These are phyloP conservation scores for Limnephilus rhombicus DNA, from an alignment of 2,888 invertebrate species.

Conservation along the genomic window DNA sequence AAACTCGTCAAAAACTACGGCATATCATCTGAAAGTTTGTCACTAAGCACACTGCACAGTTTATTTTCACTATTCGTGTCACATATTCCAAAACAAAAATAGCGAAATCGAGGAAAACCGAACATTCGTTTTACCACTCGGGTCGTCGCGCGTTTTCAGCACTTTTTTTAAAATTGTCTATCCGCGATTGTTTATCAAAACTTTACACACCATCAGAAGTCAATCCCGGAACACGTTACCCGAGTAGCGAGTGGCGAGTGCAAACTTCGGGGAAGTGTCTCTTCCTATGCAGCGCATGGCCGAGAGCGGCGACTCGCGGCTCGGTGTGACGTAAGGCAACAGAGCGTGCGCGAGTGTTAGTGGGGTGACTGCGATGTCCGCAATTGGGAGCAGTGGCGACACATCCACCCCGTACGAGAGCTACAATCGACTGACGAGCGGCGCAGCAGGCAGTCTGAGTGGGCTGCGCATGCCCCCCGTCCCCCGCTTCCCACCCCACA, in stretches of 20 bases:
- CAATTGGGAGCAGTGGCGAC: conserved; percentile 40
- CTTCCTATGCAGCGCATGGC: conserved; percentile 33
- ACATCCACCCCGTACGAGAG: conserved; percentile 57
- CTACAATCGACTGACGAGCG: conserved; percentile 75
- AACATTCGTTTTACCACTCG: conserved; percentile 17
- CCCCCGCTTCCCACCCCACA: conserved; percentile 77
- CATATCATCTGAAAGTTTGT: conserved; percentile 26
- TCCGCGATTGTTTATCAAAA: conserved; percentile 30
- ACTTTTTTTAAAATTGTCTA: conserved; percentile 7
- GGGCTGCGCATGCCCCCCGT: conserved; percentile 76
- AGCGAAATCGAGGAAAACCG: conserved; percentile 25
- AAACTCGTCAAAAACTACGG: conserved; percentile 21
- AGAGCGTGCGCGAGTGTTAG: conserved; percentile 57
- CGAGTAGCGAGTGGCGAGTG: conserved; percentile 42
- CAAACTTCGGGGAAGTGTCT: conserved; percentile 32
- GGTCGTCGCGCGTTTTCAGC: not conserved
- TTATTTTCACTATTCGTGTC: conserved; percentile 33
- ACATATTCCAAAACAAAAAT: conserved; percentile 29
- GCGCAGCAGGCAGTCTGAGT: conserved; percentile 74
- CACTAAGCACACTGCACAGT: conserved; percentile 46
- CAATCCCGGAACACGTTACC: conserved; percentile 38
- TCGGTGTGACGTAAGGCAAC: conserved; percentile 58
- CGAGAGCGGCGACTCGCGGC: not conserved
- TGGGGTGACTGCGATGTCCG: conserved; percentile 49
- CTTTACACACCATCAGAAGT: not conserved